phyloP scores from a whole-genome alignment of 64 coral and sea anemone genomes.

The Dendronephthya gigantea region DNA sequence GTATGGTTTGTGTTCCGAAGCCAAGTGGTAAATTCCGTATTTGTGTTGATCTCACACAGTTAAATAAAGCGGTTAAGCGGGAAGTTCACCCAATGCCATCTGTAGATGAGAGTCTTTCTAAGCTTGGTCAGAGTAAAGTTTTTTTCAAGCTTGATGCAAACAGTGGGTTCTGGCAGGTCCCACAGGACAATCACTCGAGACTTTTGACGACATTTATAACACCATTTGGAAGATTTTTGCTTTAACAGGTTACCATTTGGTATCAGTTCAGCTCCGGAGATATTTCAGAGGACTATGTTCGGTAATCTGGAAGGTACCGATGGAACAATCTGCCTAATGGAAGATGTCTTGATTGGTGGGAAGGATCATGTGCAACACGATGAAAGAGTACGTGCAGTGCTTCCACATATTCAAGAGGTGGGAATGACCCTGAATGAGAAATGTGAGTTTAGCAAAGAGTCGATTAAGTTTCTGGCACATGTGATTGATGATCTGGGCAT shows the following conservation, averaged over 20 bases:
- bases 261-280: neutral
- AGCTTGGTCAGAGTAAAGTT: neutral
- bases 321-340: conserved; percentile 1
- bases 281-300: conserved; percentile 15
- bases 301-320: conserved; percentile 9
- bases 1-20: conserved; percentile 17
- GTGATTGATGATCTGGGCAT: conserved; percentile 27
- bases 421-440: conserved; percentile 8
- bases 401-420: neutral
- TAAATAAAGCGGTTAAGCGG: conserved; percentile 32
- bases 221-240: neutral
- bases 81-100: conserved; percentile 37
- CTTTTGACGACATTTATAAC: neutral
- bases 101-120: conserved; percentile 17
- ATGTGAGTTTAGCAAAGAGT: neutral
- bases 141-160: conserved; percentile 24
- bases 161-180: conserved; percentile 28
- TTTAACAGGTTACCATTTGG: neutral
- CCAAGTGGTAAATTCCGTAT: conserved; percentile 4
- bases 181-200: neutral
- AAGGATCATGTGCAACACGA: neutral
- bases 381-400: neutral
- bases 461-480: conserved; percentile 22
- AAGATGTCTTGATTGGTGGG: conserved; percentile 16
- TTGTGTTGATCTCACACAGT: conserved; percentile 17